phyloP scores from a whole-genome alignment of 64 coral and sea anemone species.

The Dendronephthya gigantea region DNA sequence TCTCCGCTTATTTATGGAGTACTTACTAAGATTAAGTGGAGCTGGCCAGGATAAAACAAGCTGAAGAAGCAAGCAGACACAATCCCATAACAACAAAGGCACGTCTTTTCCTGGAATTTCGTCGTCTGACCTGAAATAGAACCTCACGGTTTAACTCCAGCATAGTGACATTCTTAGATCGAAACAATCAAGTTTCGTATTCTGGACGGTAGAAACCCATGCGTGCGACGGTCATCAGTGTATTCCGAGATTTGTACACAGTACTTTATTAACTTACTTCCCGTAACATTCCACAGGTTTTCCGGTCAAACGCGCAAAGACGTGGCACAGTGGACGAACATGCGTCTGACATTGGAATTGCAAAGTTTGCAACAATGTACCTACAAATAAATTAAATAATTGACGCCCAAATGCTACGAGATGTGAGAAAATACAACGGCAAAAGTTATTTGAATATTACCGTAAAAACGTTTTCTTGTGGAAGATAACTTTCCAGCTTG shows the following conservation, averaged over 20 bases:
- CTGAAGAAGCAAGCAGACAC: not conserved
- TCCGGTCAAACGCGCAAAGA: slow-evolving; percentile 63
- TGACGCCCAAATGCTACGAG: too few species aligned
- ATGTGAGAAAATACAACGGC: not conserved
- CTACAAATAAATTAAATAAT: too few species aligned
- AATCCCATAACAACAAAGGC: not conserved
- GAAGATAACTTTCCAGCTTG: slow-evolving; percentile 46
- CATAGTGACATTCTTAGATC: too few species aligned
- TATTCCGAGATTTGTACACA: not conserved
- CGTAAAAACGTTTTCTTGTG: slow-evolving; percentile 60
- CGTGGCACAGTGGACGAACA: slow-evolving; percentile 44
- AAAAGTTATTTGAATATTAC: slow-evolving; percentile 24
- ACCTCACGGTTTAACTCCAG: not conserved
- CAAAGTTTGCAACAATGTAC: slow-evolving; percentile 56
- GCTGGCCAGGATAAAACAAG: not conserved
- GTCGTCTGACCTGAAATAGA: not conserved
- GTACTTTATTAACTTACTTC: not conserved
- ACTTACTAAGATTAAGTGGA: not conserved
- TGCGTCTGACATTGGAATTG: slow-evolving; percentile 84
- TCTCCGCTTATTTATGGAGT: too few species aligned
- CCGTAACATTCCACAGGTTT: not conserved
- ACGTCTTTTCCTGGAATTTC: not conserved
- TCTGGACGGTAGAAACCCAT: too few species aligned
- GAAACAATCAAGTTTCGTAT: too few species aligned
- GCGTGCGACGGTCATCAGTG: not conserved